These are phyloP conservation scores for Drosophila jambulina DNA, from an alignment of 1,140 invertebrate genomes.

Conservation along the genomic window DNA sequence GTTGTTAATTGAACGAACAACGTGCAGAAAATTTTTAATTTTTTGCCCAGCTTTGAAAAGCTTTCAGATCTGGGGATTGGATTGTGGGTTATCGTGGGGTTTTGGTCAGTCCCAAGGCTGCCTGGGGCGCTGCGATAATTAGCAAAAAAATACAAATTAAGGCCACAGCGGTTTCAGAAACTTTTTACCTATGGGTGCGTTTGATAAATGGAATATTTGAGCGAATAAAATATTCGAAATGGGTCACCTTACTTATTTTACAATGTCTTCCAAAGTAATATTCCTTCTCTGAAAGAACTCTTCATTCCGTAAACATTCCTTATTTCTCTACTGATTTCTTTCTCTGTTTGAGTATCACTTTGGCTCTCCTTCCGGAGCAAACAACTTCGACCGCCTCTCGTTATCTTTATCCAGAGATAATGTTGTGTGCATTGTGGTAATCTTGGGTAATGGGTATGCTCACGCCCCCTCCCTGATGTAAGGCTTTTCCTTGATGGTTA, in stretches of 20 bases:
- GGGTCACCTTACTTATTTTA: not conserved
- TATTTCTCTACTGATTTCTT: not conserved
- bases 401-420: constrained; percentile 50
- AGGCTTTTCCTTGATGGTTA: constrained; percentile 34
- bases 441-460: constrained; percentile 50
- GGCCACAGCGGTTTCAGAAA: constrained; percentile 18
- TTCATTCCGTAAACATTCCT: not conserved
- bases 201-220: constrained; percentile 35
- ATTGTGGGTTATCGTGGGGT: not conserved
- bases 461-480: constrained; percentile 1
- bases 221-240: not conserved
- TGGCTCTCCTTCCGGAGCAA: constrained; percentile 38
- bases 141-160: constrained; percentile 38
- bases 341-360: constrained; percentile 36
- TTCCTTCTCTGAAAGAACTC: not conserved
- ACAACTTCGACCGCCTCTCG: constrained; percentile 50
- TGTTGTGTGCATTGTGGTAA: constrained; percentile 50
- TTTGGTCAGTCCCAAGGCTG: constrained; percentile 50
- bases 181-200: not conserved
- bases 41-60: constrained; percentile 32
- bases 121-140: constrained; percentile 43
- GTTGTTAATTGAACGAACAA: constrained; percentile 75
- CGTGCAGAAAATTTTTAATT: constrained; percentile 64
- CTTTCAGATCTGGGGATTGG: constrained; percentile 10
- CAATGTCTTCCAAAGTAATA: not conserved